A percentile compares a stretch with the other conserved stretches of the same genome.
These are phyloP conservation scores for Melipona bicolor DNA, from an alignment of 2,888 invertebrate genomes.

Conservation along the genomic window DNA sequence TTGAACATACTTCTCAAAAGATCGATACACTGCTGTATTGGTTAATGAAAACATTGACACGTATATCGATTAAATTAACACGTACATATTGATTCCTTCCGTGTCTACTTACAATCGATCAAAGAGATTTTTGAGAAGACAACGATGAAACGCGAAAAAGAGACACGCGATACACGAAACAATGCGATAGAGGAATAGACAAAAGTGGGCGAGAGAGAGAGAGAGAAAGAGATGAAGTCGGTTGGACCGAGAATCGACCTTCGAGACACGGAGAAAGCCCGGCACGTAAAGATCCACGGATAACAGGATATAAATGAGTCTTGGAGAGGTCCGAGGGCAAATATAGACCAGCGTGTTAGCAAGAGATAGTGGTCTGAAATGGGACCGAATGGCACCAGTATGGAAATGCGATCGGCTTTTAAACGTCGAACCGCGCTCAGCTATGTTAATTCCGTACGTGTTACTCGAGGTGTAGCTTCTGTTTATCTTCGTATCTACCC, in stretches of 20 bases:
- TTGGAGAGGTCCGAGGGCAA: constrained; percentile 75
- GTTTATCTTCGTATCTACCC: constrained; percentile 81
- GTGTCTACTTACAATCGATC: not conserved
- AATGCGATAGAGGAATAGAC: no score
- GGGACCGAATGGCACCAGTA: constrained; percentile 79
- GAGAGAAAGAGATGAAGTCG: constrained; percentile 13
- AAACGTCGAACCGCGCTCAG: constrained; percentile 77
- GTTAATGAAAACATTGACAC: no score
- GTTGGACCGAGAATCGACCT: constrained; percentile 42
- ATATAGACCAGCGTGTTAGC: constrained; percentile 76
- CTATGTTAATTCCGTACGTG: constrained; percentile 81
- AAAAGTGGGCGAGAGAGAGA: not conserved
- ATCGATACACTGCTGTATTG: no score
- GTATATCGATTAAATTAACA: no score
- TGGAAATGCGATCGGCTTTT: constrained; percentile 81
- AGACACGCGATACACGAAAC: not conserved
- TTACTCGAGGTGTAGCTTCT: constrained; percentile 82
- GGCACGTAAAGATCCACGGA: constrained; percentile 73
- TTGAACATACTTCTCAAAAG: no score
- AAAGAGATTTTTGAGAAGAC: not conserved
- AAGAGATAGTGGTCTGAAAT: constrained; percentile 67
- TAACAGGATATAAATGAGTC: constrained; percentile 78
- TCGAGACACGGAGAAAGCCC: constrained; percentile 58
- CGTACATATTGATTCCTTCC: no score
- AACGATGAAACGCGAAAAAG: not conserved